Evolutionary conservation across 1,140 invertebrate genomes (phyloP), one percentile per base, ranked within the genome.

Genomic region (Pseudomyrmex sp.): DNA sequence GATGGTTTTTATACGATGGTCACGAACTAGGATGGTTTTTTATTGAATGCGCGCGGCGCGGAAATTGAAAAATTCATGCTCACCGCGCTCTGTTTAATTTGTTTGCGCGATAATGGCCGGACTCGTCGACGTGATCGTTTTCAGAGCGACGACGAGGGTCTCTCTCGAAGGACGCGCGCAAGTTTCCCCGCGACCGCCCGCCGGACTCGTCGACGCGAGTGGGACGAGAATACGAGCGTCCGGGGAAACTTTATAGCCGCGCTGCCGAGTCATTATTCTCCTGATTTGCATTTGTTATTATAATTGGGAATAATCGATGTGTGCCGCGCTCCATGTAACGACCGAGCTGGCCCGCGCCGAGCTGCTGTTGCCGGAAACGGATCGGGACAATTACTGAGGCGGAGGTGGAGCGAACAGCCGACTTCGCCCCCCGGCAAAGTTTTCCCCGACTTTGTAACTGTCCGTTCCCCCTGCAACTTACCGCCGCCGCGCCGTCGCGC

Each of bases 201-300:
- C 18, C 18, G 18, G 18, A 44, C 50, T 20, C 20, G 46, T 52
- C 35, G 5, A 18, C 4, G 48, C 54, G 23, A 2, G 2, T 26
- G 23, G 23, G 1, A 26, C 26, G 26, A 26, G 26, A 75, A 20
- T 50, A 84, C 86, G 88, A 91, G 89, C 89, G 83, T 65, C 87
- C 63, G 46, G 85, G 90, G 91, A 91, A 94, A 93, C 91, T 94
- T 94, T 93, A 92, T 92, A 90, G 88, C 90, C 90, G 70, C 84
- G 84, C 92, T 89, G 85, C 88, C 89, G 88, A 92, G 89, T 92
- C 92, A 91, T 93, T 94, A 93, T 89, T 93, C 35, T 35, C 89
- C 90, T 93, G 91, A 94, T 93, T 93, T 93, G 92, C 92, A 93
- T 93, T 93, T 93, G 92, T 93, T 93, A 93, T 93, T 93, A 92